Evolutionary conservation across 2,113 vertebrate genomes (phyloP).

Genomic region (Boleophthalmus pectinirostris): DNA sequence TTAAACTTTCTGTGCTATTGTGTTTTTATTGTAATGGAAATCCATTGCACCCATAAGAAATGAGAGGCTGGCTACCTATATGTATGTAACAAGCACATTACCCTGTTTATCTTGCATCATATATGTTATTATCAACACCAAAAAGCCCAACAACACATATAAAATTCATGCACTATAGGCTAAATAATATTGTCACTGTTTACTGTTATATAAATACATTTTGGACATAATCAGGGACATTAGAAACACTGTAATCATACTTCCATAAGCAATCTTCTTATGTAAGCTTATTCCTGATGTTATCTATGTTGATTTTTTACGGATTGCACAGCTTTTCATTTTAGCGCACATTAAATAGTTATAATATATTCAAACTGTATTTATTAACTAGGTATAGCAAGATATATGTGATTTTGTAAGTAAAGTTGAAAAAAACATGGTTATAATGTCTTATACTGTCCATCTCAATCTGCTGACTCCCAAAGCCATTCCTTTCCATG

Average conservation of each 20-base stretch:
- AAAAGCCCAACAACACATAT: slow-evolving; percentile 17
- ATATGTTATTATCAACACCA: slow-evolving; percentile 53
- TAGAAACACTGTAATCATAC: slow-evolving; percentile 57
- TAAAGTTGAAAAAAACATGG: slow-evolving; percentile 18
- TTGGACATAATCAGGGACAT: slow-evolving; percentile 57
- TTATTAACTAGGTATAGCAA: slow-evolving; percentile 62
- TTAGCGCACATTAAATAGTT: slow-evolving; percentile 66
- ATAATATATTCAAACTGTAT: slow-evolving; percentile 62
- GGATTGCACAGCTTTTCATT: slow-evolving; percentile 60
- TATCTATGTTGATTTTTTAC: slow-evolving; percentile 55
- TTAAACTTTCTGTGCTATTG: slow-evolving; percentile 65
- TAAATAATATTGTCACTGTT: slow-evolving; percentile 13
- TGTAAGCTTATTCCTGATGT: slow-evolving; percentile 28
- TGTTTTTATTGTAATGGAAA: slow-evolving; percentile 72
- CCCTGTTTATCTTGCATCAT: slow-evolving; percentile 37
- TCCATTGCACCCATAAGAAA: slow-evolving; percentile 68
- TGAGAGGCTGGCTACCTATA: slow-evolving; percentile 62
- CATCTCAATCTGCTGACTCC: slow-evolving; percentile 23
- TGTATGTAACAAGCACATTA: slow-evolving; percentile 54
- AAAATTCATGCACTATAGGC: slow-evolving; percentile 8
- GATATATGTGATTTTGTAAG: slow-evolving; percentile 60
- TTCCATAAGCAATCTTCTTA: slow-evolving; percentile 42
- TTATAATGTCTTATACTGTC: slow-evolving; percentile 18
- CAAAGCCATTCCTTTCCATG: slow-evolving; percentile 49
- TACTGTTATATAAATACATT: slow-evolving; percentile 28